Evolutionary conservation across 1,140 invertebrate genomes (phyloP).

Genomic region (Bombus cullumanus): DNA sequence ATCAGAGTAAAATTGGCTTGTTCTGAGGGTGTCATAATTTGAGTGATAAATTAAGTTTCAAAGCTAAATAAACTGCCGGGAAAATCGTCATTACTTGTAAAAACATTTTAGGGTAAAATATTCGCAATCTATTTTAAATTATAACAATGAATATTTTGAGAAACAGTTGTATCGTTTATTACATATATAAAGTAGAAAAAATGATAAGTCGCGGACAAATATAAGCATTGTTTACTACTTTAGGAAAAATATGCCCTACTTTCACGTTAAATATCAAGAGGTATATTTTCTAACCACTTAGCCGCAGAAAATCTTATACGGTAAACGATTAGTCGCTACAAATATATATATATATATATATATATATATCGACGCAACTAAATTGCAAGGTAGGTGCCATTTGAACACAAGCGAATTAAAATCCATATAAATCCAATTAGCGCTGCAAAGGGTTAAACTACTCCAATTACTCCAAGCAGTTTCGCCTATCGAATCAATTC

Average conservation of each 20-base stretch:
- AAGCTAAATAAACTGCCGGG: not conserved
- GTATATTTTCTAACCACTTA: not conserved
- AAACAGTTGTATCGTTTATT: not conserved
- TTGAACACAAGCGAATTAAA: not conserved
- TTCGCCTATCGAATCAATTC: not conserved
- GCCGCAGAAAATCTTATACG: not conserved
- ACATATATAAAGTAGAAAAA: not conserved
- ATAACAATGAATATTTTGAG: not conserved
- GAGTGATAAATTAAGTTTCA: not conserved
- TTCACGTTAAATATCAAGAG: not conserved
- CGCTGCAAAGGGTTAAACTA: not conserved
- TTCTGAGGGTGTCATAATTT: not conserved
- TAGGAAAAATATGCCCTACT: not conserved
- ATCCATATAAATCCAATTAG: not conserved
- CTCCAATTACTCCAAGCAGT: not conserved
- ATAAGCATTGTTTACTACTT: not conserved
- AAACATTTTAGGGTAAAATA: not conserved
- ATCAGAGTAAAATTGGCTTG: too few species aligned
- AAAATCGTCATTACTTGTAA: not conserved
- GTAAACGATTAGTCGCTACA: not conserved
- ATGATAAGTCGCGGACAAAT: not conserved
- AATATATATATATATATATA: not conserved
- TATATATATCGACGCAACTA: too few species aligned
- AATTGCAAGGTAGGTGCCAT: not conserved
- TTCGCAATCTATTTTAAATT: not conserved